Conservation (phyloP, 2,797 vertebrate genomes). For the Takifugu rubripes region DNA sequence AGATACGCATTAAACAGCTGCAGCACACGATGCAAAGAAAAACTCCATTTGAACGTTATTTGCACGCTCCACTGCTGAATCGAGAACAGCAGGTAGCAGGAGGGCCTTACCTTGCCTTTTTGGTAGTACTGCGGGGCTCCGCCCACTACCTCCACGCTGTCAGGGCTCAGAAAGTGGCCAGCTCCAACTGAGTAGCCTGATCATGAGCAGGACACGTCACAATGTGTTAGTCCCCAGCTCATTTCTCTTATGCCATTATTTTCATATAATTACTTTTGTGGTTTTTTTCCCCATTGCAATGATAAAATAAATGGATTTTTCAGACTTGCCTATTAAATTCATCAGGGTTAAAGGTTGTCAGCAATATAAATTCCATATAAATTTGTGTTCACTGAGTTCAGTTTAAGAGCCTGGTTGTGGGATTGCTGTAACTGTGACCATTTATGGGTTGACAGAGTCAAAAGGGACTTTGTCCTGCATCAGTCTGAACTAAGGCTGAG, state of each 20-base stretch:
- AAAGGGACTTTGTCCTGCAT: no score
- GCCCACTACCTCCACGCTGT: conserved; percentile 83
- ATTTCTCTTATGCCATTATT: not conserved
- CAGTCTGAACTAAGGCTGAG: no score
- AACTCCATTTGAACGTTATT: not conserved
- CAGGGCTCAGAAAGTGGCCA: conserved; percentile 81
- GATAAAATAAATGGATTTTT: no score
- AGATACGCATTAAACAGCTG: not conserved
- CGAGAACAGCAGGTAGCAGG: conserved; percentile 1
- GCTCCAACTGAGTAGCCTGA: conserved; percentile 92
- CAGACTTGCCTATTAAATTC: no score
- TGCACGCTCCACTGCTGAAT: not conserved
- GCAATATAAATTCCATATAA: no score
- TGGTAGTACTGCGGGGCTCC: conserved; percentile 92
- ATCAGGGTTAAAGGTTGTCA: no score
- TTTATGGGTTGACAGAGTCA: no score
- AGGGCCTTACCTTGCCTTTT: conserved; percentile 86
- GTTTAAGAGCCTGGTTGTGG: no score
- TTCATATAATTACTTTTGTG: not conserved
- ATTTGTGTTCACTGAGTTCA: no score
- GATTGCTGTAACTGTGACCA: no score
- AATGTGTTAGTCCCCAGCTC: not conserved
- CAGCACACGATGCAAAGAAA: not conserved
- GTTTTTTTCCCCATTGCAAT: no score
- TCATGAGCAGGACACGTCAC: conserved; percentile 7